Base-by-base conservation (phyloP, 2,797 vertebrate species). In the Pristis pectinata region DNA sequence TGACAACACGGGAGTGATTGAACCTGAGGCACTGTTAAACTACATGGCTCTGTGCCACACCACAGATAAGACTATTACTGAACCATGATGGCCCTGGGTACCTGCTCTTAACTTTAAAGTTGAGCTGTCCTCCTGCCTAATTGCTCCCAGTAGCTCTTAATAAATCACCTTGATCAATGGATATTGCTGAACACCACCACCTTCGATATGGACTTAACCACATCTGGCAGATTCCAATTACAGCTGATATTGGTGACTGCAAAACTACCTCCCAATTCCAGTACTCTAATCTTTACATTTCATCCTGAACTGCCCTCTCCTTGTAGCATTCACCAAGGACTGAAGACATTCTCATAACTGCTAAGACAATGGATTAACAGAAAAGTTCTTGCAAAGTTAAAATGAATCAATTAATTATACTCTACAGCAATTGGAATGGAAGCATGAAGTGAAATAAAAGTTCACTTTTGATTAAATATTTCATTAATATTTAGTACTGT, bases 361-460 rank as follows among this genome's bases (percentile, higher is more conserved):
- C 44, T 53, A 27, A 76, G 30, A 53, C 7, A 30, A 70, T n/a
- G 30, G 92, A 94, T 74, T 94, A 94, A 76, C 44, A 53, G 72
- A 13, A 94, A 53, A 76, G 70, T 76, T 76, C 44, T 34, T 74
- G 70, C 74, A 56, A 76, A 76, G 49, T 94, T 72, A 94, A 74
- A 94, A 70, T 41, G 5, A 27, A 76, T 44, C 92, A 93, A 76
- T 94, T 53, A 94, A 76, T 94, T 94, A 74, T 56, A 94, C 30
- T 94, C 92, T n/a, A 0, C 49, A 76, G 70, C 67, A 53, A 10
- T 34, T 56, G n/a, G 11, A 27, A 94, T 76, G 44, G 44, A 94
- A 94, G 49, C 67, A 94, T 94, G 67, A 94, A 94, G 70, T 74
- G 70, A 93, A 93, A 74, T 76, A 76, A 94, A 94, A 94, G 44